Conservation (phyloP, 2,797 vertebrate species). For the Dromococcyx pavoninus region DNA sequence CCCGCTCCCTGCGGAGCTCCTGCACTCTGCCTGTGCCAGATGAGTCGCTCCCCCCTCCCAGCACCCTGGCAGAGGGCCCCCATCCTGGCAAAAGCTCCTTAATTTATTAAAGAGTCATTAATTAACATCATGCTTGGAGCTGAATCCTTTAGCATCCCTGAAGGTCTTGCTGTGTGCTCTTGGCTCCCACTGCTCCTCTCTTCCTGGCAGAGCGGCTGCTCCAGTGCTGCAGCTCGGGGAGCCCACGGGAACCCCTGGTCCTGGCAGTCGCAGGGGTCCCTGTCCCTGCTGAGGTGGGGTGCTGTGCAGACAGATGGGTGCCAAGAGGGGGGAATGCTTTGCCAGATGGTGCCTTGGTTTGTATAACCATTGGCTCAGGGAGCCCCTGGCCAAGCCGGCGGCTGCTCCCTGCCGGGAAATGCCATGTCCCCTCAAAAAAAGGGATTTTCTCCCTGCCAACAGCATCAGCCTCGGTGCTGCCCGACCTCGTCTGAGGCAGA, state of each 20-base stretch:
- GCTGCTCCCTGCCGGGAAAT: neutral
- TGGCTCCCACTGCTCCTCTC: neutral
- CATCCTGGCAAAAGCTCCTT: neutral
- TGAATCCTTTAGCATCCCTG: neutral
- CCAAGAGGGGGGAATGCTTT: neutral
- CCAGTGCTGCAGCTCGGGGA: neutral
- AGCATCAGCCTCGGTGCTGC: neutral
- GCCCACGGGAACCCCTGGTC: neutral
- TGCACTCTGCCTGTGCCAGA: neutral
- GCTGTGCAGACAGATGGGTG: neutral
- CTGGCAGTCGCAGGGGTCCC: fast-evolving
- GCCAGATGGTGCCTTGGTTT: neutral
- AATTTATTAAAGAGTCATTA: slow-evolving; percentile 15
- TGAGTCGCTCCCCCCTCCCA: neutral
- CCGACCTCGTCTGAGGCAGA: neutral
- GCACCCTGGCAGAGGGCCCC: neutral
- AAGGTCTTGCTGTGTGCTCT: neutral
- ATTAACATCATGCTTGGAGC: slow-evolving; percentile 6
- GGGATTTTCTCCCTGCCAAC: neutral
- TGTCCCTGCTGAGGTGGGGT: neutral
- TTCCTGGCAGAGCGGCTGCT: fast-evolving
- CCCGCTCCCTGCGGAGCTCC: neutral
- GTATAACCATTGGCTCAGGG: neutral
- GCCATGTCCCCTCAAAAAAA: fast-evolving
- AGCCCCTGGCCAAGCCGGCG: fast-evolving